Conservation (phyloP, 2,113 vertebrate species). For the Gymnocephalus cernua region DNA sequence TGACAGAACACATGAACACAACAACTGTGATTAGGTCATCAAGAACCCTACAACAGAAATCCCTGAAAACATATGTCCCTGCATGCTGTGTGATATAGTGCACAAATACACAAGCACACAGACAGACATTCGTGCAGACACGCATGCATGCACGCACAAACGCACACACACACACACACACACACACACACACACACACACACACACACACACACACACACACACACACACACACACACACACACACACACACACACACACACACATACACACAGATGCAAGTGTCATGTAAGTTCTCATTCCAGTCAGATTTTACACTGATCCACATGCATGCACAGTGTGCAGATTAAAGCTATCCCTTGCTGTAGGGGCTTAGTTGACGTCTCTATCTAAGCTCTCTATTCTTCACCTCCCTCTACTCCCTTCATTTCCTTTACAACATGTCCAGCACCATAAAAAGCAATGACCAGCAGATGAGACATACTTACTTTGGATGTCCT, state of each 20-base stretch:
- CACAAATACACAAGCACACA: constrained; percentile 5
- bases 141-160: not conserved
- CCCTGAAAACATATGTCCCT: constrained; percentile 36
- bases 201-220: not conserved
- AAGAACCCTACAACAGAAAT: constrained; percentile 5
- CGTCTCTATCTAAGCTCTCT: constrained; percentile 68
- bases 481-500: constrained; percentile 14
- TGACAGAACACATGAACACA: constrained; percentile 32
- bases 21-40: constrained; percentile 12
- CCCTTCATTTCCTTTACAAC: constrained; percentile 59
- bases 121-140: not conserved
- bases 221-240: not conserved
- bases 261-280: not conserved
- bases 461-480: constrained; percentile 38
- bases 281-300: constrained; percentile 37
- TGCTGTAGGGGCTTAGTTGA: constrained; percentile 67
- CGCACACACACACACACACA: not conserved
- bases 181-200: not conserved
- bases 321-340: constrained; percentile 71
- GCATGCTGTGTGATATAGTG: constrained; percentile 7
- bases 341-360: constrained; percentile 71
- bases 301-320: constrained; percentile 65
- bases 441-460: constrained; percentile 74
- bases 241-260: not conserved
- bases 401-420: constrained; percentile 59